phyloP scores from a whole-genome alignment of 2,888 invertebrate genomes.

The Podabrus alpinus region DNA sequence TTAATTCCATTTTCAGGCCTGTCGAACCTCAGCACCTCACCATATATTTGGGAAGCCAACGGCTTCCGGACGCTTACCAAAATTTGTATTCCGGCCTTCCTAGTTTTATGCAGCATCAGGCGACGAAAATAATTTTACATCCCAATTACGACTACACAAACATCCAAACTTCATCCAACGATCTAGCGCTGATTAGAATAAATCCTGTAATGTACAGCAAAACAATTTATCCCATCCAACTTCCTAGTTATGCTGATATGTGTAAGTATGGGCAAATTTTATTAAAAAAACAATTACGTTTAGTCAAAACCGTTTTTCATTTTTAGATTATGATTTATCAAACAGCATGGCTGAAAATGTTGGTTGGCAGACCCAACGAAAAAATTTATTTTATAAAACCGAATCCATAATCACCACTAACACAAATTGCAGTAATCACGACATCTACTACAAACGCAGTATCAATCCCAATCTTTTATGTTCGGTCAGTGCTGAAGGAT shows the following conservation, averaged over 20 bases:
- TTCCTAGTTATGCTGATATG: conserved; percentile 21
- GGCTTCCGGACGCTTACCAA: background rate
- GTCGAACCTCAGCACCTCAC: conserved; percentile 17
- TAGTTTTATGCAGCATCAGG: background rate
- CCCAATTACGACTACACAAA: conserved; percentile 22
- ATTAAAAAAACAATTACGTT: background rate
- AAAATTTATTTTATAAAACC: background rate
- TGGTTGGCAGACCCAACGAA: background rate
- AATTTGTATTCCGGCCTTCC: background rate
- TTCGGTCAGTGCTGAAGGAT: background rate
- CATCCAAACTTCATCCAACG: conserved; percentile 10
- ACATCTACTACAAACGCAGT: background rate
- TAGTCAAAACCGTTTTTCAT: too few species aligned
- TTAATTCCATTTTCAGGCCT: conserved; percentile 19
- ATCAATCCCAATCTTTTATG: background rate
- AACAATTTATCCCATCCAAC: conserved; percentile 31
- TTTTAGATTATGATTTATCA: background rate
- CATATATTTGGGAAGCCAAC: conserved; percentile 12
- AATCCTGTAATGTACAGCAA: conserved; percentile 24
- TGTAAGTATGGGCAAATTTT: conserved; percentile 16
- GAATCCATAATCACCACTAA: background rate
- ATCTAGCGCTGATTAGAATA: conserved; percentile 23
- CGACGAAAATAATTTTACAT: conserved; percentile 17
- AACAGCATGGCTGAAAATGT: background rate
- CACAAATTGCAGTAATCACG: background rate